Conservation (phyloP, 2,888 invertebrate genomes). For the Buathra laborator region DNA sequence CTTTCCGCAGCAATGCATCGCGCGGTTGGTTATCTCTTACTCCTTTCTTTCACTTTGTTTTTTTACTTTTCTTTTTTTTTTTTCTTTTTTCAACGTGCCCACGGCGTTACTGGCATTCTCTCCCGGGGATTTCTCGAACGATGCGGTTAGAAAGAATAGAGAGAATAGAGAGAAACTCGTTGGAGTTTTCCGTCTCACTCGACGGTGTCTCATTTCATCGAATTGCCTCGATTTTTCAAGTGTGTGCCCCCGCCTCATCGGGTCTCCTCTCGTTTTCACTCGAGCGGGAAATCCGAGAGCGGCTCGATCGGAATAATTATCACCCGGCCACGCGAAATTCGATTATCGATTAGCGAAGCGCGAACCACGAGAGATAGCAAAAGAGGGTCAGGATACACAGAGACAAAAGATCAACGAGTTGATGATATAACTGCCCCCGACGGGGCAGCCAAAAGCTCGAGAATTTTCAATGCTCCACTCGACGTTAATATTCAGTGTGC, state of each 20-base stretch:
- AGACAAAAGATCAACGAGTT: conserved; percentile 48
- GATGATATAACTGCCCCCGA: conserved; percentile 34
- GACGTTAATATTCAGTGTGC: conserved; percentile 37
- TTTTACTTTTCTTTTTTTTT: conserved; percentile 43
- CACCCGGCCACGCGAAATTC: conserved; percentile 59
- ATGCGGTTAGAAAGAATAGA: not conserved
- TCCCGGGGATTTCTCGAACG: conserved; percentile 8
- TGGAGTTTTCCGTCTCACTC: conserved; percentile 25
- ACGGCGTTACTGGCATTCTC: conserved; percentile 42
- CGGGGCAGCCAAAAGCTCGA: conserved; percentile 5
- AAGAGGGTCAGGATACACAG: conserved; percentile 33
- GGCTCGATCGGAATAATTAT: conserved; percentile 63
- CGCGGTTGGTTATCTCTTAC: conserved; percentile 41
- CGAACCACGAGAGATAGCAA: conserved; percentile 20
- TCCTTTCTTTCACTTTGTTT: conserved; percentile 44
- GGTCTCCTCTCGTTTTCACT: conserved; percentile 50
- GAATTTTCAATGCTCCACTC: conserved; percentile 45
- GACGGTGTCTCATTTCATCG: conserved; percentile 24
- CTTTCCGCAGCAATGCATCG: conserved; percentile 39
- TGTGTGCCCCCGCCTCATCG: not conserved
- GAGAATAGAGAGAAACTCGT: conserved; percentile 14
- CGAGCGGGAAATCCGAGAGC: conserved; percentile 45
- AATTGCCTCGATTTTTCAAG: conserved; percentile 25
- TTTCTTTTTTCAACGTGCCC: not conserved
- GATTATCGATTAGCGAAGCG: conserved; percentile 54